Base-by-base conservation (phyloP, 2,888 invertebrate species). In the Eupithecia abbreviata region DNA sequence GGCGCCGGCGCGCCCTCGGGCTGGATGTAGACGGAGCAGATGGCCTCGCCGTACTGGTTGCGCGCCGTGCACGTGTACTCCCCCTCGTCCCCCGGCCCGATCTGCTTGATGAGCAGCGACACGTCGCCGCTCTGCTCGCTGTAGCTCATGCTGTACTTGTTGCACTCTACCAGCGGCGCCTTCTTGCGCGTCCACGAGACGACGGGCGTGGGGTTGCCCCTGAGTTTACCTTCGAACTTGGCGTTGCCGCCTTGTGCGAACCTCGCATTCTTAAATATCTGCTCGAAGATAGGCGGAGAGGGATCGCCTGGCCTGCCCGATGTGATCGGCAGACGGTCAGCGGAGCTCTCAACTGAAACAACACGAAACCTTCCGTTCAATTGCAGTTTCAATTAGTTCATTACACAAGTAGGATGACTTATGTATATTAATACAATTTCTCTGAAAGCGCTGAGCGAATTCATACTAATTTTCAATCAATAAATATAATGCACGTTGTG, bases 161-260 rank as follows among this genome's bases (percentile, higher is more conserved):
- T 96, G 85, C 97, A 98, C 93, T 97, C 97, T 86, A 97, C 95
- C 87, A 98, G 96, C 84, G 97, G 97, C 87, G 97, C 97, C 90
- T 97, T 97, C 95, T 98, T 98, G 90, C 98, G 97, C 82, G 98
- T 98, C 98, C 98, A 98, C 79, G 98, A 97, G 81, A 99, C 98
- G 84, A 97, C 96, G 79, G 99, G 99, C 89, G 97, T 97, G 55
- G 99, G 99, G 91, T 97, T 98, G 80, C 98, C 99, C 85, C 97
- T 96, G 58, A 99, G 97, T 85, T 97, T 97, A 70, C 99, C 98
- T 93, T 99, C 98, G 90, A 99, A 99, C 85, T 97, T 96, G 74
- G 98, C 98, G 90, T 98, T 98, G 73, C 98, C 98, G 83, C 99
- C 99, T 95, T 98, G 98, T 79, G 98, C 98, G 92, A 98, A 98